Conservation (phyloP, 2,113 vertebrate species). For the Peromyscus maniculatus region DNA sequence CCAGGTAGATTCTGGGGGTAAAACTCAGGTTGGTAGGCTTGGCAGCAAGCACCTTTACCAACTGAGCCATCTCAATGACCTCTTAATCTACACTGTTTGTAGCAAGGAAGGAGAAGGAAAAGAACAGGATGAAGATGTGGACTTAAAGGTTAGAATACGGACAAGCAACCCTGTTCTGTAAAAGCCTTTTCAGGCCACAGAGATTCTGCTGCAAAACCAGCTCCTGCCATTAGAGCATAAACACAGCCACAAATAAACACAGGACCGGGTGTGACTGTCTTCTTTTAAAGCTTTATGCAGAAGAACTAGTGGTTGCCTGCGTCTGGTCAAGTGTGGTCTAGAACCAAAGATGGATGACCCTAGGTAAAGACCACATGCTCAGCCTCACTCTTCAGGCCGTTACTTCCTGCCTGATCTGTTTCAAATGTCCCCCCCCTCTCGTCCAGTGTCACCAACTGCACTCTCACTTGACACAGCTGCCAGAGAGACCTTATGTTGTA, state of each 20-base stretch:
- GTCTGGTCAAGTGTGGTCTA: neutral
- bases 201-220: neutral
- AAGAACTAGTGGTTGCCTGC: neutral
- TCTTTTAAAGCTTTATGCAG: neutral
- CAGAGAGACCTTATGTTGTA: constrained; percentile 59
- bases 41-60: neutral
- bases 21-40: neutral
- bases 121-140: neutral
- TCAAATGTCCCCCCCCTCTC: constrained; percentile 7
- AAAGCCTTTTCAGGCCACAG: constrained; percentile 30
- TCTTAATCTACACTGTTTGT: constrained; percentile 15
- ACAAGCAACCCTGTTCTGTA: neutral
- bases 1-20: neutral
- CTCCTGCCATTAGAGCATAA: neutral
- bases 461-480: constrained; percentile 41
- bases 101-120: neutral
- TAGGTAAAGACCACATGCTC: neutral
- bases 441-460: constrained; percentile 15
- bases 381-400: neutral
- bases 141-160: constrained; percentile 19
- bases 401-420: constrained; percentile 37
- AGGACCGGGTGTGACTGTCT: neutral
- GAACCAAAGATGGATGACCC: neutral
- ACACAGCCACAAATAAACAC: neutral
- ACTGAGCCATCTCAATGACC: neutral